A percentile compares a stretch with the other conserved stretches of the same genome.
Evolutionary conservation across 2,888 invertebrate genomes (phyloP).

Genomic region (Agrotis ipsilon): DNA sequence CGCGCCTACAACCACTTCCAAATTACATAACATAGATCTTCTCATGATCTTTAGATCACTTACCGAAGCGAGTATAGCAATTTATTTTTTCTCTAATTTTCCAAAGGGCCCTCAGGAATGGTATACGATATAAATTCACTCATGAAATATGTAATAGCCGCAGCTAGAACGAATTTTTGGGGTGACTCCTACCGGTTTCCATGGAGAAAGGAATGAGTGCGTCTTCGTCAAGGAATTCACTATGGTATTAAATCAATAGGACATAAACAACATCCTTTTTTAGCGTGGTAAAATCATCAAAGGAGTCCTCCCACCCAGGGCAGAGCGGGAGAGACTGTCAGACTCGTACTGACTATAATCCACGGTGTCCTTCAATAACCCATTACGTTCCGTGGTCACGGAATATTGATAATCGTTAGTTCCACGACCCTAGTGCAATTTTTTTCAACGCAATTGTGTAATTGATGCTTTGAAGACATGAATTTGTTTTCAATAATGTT

Average conservation of each 20-base stretch:
- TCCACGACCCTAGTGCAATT: no score
- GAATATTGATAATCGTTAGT: no score
- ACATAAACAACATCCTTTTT: no score
- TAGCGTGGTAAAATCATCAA: no score
- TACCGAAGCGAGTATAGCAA: slow-evolving; percentile 4
- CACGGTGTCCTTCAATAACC: no score
- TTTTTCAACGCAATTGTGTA: neutral
- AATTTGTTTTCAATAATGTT: no score
- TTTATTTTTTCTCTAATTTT: slow-evolving; percentile 49
- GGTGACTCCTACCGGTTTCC: slow-evolving; percentile 50
- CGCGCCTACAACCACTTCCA: no score
- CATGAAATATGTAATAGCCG: slow-evolving; percentile 66
- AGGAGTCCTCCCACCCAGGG: no score
- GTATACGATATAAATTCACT: slow-evolving; percentile 55
- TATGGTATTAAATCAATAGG: slow-evolving; percentile 49
- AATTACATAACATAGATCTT: neutral
- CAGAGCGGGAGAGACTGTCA: no score
- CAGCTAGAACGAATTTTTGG: slow-evolving; percentile 53
- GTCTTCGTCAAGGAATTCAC: slow-evolving; percentile 12
- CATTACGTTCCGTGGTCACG: no score
- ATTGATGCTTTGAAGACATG: neutral
- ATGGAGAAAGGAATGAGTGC: slow-evolving; percentile 47
- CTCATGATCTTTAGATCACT: neutral
- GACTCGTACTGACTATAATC: no score
- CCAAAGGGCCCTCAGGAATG: slow-evolving; percentile 34